phyloP scores from a whole-genome alignment of 2,113 vertebrate genomes.

The Crotalus tigris region DNA sequence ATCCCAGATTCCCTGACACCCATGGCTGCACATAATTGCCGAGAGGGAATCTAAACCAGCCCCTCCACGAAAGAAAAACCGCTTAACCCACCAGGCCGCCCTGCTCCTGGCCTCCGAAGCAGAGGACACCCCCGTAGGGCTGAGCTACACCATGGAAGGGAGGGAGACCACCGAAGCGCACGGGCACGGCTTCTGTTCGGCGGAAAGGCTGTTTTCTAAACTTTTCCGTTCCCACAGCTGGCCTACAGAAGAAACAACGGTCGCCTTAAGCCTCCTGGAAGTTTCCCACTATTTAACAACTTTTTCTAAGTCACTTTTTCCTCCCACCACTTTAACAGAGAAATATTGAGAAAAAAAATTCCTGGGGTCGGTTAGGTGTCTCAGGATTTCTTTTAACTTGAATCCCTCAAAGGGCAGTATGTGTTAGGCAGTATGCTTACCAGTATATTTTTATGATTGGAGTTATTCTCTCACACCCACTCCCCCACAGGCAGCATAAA shows the following conservation, averaged over 20 bases:
- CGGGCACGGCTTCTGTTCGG: too few relatives aligned
- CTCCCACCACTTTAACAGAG: background rate
- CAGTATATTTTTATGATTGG: slow-evolving; percentile 13
- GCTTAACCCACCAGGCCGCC: background rate
- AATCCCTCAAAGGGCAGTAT: background rate
- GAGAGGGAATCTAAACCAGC: background rate
- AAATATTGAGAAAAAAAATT: slow-evolving; percentile 6
- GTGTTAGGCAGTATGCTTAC: background rate
- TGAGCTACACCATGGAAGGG: background rate
- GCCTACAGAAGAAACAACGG: background rate
- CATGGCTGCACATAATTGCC: background rate
- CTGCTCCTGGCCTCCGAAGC: background rate
- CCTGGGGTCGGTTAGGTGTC: background rate
- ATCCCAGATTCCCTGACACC: background rate
- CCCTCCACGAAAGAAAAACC: background rate
- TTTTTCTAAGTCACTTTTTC: background rate
- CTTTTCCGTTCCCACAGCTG: background rate
- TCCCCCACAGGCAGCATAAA: slow-evolving; percentile 39
- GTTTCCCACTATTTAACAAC: background rate
- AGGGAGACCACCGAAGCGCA: background rate
- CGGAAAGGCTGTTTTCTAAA: background rate
- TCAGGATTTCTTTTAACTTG: background rate
- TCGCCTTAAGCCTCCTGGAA: background rate
- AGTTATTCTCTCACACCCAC: background rate
- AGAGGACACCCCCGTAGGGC: background rate